phyloP scores from a whole-genome alignment of 2,113 vertebrate genomes.

The Crotalus horridus region DNA sequence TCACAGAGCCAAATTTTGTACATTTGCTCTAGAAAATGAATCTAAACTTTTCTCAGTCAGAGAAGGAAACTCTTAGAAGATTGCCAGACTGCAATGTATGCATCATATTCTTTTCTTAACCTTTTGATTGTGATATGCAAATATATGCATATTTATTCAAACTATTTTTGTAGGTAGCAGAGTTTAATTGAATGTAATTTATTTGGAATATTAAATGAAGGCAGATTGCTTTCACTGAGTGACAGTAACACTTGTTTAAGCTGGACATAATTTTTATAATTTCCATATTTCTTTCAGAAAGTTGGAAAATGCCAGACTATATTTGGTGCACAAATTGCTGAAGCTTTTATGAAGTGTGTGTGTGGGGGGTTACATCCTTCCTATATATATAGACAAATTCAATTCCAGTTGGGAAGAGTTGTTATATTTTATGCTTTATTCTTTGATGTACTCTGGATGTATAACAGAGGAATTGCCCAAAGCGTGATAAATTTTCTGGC shows the following conservation, averaged over 20 bases:
- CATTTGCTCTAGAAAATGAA: neutral
- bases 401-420: neutral
- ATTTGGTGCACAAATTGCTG: neutral
- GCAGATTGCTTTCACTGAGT: neutral
- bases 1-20: neutral
- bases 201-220: neutral
- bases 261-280: neutral
- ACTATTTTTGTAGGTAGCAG: neutral
- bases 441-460: neutral
- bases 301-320: neutral
- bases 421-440: neutral
- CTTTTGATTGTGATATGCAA: neutral
- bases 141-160: neutral
- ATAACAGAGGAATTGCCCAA: neutral
- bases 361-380: neutral
- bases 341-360: neutral
- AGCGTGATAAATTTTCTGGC: neutral
- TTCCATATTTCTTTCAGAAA: neutral
- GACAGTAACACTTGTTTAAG: neutral
- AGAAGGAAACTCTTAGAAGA: neutral
- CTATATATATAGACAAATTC: neutral
- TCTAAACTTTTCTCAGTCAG: neutral
- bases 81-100: neutral
- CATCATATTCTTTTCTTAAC: neutral
- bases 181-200: neutral